Evolutionary conservation across 2,888 invertebrate genomes (phyloP).

Genomic region (Ennomos fuscantarius): DNA sequence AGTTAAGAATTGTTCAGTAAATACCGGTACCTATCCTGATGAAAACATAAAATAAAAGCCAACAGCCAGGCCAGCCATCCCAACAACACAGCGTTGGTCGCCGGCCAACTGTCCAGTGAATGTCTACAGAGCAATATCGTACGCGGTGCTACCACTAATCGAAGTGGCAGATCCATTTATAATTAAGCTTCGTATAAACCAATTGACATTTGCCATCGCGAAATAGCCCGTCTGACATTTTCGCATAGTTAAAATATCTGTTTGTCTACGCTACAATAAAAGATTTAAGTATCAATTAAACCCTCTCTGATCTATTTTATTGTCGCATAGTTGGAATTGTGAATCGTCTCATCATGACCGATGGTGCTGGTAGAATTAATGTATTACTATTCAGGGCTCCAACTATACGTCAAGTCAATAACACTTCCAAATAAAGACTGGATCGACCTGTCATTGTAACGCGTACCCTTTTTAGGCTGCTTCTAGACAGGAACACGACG

Average conservation of each 20-base stretch:
- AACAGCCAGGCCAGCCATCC: constrained; percentile 65
- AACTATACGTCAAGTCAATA: constrained; percentile 5
- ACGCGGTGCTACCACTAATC: constrained; percentile 40
- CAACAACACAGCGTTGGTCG: constrained; percentile 75
- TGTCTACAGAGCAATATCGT: constrained; percentile 43
- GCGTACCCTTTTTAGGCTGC: constrained; percentile 11
- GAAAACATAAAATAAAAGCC: constrained; percentile 79
- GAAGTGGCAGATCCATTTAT: constrained; percentile 47
- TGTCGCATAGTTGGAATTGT: not conserved
- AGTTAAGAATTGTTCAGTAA: too few relatives aligned
- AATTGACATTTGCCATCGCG: constrained; percentile 47
- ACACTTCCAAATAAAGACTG: constrained; percentile 13
- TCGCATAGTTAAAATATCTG: constrained; percentile 36
- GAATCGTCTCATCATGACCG: too few relatives aligned
- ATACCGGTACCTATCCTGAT: constrained; percentile 68
- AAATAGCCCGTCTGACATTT: constrained; percentile 32
- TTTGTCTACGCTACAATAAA: constrained; percentile 23
- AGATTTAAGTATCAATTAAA: constrained; percentile 27
- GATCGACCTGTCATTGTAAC: constrained; percentile 20
- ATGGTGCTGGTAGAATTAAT: not conserved
- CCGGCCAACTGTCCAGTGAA: constrained; percentile 67
- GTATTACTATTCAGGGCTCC: not conserved
- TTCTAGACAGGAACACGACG: constrained; percentile 30
- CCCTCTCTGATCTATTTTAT: constrained; percentile 18
- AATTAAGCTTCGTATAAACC: constrained; percentile 45